These are phyloP conservation scores for Cetonia aurata DNA, from an alignment of 2,888 invertebrate species.

Conservation along the genomic window DNA sequence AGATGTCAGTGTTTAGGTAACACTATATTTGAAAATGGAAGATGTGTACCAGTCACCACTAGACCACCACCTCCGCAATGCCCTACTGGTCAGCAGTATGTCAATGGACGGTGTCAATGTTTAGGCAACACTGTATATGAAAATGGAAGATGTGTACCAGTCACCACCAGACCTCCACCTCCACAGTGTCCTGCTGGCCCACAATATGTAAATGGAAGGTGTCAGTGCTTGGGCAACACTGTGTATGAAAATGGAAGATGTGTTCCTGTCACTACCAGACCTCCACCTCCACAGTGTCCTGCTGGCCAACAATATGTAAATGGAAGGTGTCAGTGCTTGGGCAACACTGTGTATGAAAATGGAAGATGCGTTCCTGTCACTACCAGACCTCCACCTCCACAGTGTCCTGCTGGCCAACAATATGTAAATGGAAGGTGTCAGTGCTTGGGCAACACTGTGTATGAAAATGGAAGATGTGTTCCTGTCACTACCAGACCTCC, in stretches of 20 bases:
- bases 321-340: slow-evolving; percentile 35
- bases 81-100: slow-evolving; percentile 18
- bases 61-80: slow-evolving; percentile 19
- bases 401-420: slow-evolving; percentile 24
- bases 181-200: slow-evolving; percentile 22
- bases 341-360: slow-evolving; percentile 1
- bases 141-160: slow-evolving; percentile 30
- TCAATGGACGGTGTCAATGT: slow-evolving; percentile 30
- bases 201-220: slow-evolving; percentile 37
- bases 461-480: slow-evolving; percentile 31
- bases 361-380: slow-evolving; percentile 22
- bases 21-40: slow-evolving; percentile 20
- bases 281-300: slow-evolving; percentile 18
- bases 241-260: slow-evolving; percentile 22
- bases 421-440: slow-evolving; percentile 39
- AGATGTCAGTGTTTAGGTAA: slow-evolving; percentile 30
- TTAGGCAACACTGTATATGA: background rate
- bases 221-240: slow-evolving; percentile 12
- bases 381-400: background rate
- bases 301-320: slow-evolving; percentile 36
- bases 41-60: slow-evolving; percentile 29
- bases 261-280: slow-evolving; percentile 32
- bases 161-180: slow-evolving; percentile 17
- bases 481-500: slow-evolving; percentile 7
- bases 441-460: slow-evolving; percentile 8